phyloP scores from a whole-genome alignment of 2,888 invertebrate species.

The Aphodius granarius region DNA sequence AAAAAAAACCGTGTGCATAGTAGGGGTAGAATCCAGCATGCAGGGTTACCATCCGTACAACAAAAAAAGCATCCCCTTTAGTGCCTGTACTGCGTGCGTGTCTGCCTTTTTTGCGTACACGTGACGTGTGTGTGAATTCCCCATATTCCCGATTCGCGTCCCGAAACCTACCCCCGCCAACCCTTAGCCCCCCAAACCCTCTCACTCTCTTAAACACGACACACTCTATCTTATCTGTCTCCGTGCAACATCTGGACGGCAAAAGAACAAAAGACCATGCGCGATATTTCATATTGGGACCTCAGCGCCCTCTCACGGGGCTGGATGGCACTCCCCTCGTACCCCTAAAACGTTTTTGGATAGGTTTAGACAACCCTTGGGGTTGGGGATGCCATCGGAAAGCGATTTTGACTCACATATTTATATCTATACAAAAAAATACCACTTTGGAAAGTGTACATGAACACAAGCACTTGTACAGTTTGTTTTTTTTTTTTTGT shows the following conservation, averaged over 20 bases:
- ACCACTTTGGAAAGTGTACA: conserved; percentile 1
- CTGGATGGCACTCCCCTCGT: background rate
- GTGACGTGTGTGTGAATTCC: background rate
- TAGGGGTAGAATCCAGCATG: background rate
- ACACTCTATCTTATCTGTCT: background rate
- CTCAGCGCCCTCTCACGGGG: background rate
- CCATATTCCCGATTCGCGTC: background rate
- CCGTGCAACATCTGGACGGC: conserved; percentile 3
- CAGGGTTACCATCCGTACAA: background rate
- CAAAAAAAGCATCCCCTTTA: background rate
- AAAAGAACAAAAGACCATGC: background rate
- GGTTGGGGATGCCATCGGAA: background rate
- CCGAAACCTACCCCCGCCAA: background rate
- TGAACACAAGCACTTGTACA: conserved; percentile 8
- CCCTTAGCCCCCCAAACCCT: background rate
- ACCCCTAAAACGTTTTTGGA: background rate
- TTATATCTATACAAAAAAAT: conserved; percentile 2
- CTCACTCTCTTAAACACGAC: background rate
- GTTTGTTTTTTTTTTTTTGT: background rate
- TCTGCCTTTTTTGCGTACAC: background rate
- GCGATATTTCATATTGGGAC: background rate
- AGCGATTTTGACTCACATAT: background rate
- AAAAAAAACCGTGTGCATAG: background rate
- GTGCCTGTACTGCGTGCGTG: background rate
- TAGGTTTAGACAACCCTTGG: background rate